phyloP scores from a whole-genome alignment of 1,140 invertebrate species.

The Rhynchophorus ferrugineus region DNA sequence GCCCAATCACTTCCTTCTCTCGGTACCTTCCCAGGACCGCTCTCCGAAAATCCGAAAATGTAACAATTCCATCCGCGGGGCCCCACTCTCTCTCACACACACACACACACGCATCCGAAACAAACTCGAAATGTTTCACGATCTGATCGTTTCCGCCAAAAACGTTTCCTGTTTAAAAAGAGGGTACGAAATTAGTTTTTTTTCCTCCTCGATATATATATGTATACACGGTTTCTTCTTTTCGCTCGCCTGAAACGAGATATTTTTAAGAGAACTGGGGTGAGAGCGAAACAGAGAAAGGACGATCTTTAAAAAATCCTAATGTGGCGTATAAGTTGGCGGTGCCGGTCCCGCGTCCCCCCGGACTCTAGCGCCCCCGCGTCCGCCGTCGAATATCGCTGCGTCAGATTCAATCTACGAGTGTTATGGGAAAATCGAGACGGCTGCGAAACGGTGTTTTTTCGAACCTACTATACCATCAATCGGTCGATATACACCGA shows the following conservation, averaged over 20 bases:
- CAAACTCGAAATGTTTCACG: slow-evolving; percentile 3
- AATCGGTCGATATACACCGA: no score
- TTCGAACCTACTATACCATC: neutral
- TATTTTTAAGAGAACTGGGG: slow-evolving; percentile 25
- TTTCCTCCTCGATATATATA: no score
- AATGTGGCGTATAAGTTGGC: neutral
- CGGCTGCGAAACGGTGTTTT: slow-evolving; percentile 9
- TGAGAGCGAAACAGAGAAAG: neutral
- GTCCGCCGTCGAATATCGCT: neutral
- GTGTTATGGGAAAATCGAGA: slow-evolving; percentile 15
- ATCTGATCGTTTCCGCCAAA: slow-evolving; percentile 20
- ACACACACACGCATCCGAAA: slow-evolving; percentile 1
- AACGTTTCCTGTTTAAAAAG: slow-evolving; percentile 25
- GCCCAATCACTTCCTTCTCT: no score
- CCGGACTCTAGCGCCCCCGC: no score
- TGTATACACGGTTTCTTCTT: no score
- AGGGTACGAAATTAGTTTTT: slow-evolving; percentile 29
- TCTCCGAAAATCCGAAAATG: no score
- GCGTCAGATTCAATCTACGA: slow-evolving; percentile 10
- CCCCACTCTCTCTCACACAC: no score
- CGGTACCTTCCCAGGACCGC: no score
- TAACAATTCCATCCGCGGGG: no score
- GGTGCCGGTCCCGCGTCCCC: neutral
- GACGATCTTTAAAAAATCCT: neutral
- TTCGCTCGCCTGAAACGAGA: slow-evolving; percentile 26